Percentiles rank a stretch among this genome's conserved stretches.
These are phyloP conservation scores for Pseudochaenichthys georgianus DNA, from an alignment of 2,797 vertebrate species.

Conservation along the genomic window DNA sequence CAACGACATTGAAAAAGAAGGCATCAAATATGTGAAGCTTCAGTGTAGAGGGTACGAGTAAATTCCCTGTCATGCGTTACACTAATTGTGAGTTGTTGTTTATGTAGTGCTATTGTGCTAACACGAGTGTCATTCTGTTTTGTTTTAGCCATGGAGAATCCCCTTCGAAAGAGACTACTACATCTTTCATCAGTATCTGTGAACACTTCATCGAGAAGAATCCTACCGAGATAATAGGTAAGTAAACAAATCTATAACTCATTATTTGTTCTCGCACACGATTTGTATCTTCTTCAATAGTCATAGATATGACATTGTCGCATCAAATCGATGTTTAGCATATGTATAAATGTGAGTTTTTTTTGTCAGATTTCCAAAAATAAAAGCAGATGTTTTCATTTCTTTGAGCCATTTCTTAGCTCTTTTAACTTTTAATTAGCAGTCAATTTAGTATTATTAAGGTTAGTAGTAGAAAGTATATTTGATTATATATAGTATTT, in stretches of 20 bases:
- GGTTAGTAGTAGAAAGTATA: background rate
- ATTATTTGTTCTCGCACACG: background rate
- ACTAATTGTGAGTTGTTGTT: background rate
- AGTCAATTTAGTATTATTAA: background rate
- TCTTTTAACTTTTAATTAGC: background rate
- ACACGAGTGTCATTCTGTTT: background rate
- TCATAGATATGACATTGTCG: background rate
- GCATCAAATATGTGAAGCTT: constrained; percentile 95
- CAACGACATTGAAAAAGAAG: constrained; percentile 95
- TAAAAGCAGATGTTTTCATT: background rate
- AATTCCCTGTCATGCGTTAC: background rate
- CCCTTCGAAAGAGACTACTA: constrained; percentile 91
- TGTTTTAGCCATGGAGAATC: constrained; percentile 92
- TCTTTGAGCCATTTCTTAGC: background rate
- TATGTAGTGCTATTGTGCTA: background rate
- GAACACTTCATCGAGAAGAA: constrained; percentile 94
- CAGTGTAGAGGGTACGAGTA: constrained; percentile 94
- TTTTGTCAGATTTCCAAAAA: background rate
- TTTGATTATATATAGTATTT: background rate
- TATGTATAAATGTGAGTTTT: background rate
- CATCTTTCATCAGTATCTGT: constrained; percentile 92
- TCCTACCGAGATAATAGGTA: constrained; percentile 95
- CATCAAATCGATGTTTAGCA: background rate
- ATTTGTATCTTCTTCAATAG: background rate
- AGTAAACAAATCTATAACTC: background rate